Base-by-base conservation (phyloP, 1,140 invertebrate genomes). In the Notospermus geniculatus region DNA sequence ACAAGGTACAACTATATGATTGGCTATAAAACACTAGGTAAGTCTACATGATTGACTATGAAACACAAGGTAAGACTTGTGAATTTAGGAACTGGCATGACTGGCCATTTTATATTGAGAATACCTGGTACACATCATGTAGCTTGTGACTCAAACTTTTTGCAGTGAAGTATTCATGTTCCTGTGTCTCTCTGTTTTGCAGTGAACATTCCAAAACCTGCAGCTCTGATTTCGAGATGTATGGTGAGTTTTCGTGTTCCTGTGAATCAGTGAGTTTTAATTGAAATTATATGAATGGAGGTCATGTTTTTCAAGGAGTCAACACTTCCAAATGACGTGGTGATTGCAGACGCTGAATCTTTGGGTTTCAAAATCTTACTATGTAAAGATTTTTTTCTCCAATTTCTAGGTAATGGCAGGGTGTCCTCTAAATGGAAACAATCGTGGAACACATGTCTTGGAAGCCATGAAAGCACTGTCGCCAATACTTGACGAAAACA, bases 381-480 rank as follows among this genome's bases (percentile, higher is more conserved):
- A 11, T 13, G 28, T 11, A 36, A 13, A 11, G 9, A 23, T 23
- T n/a, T 63, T 7, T 62, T n/a, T n/a, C n/a, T 19, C 27, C 46
- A 23, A 28, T 15, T 57, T 70, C 11, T 54, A 78, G 59, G 86
- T 87, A 0, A 78, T 91, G 52, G 73, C 90, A 50, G 88, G 88
- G 7, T 84, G 86, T 65, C 88, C 89, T 22, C 78, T 86, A 36
- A 75, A 75, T 54, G 84, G 88, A 45, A 81, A 83, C 62, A 86
- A 88, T 60, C 83, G 88, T 62, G 89, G 89, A 41, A 83, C 86
- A n/a, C 87, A 89, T 70, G 80, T 91, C 4, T 75, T 93, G 1
- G 83, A 86, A 46, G 88, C 91, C 58, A 83, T 93, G 53, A 87
- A 87, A 71, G 86, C 86, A 65, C 86, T 88, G 71, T 84, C 86